A percentile compares a stretch with the other conserved stretches of the same genome.
phyloP scores from a whole-genome alignment of 1,140 invertebrate genomes.

The Nasonia longicornis region DNA sequence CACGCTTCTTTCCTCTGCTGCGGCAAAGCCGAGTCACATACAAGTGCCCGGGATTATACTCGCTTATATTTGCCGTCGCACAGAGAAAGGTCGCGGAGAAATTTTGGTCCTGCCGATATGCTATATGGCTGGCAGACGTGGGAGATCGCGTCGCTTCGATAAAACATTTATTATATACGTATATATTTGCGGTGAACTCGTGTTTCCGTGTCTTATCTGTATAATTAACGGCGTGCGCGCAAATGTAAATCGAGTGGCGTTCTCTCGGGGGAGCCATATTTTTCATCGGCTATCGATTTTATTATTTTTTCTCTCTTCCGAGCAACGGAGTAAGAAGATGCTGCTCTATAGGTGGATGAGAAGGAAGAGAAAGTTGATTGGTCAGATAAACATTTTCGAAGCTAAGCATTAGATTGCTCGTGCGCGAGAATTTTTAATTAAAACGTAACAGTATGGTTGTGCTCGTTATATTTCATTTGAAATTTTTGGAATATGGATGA shows the following conservation, averaged over 20 bases:
- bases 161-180: not conserved
- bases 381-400: too few species aligned
- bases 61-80: not conserved
- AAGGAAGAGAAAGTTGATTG: too few species aligned
- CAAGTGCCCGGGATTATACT: not conserved
- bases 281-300: constrained; percentile 34
- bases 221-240: constrained; percentile 29
- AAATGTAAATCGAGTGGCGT: not conserved
- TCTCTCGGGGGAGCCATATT: constrained; percentile 9
- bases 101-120: too few species aligned
- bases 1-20: not conserved
- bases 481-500: too few species aligned
- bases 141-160: not conserved
- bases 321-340: not conserved
- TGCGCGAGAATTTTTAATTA: too few species aligned
- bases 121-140: not conserved
- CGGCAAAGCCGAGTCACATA: not conserved
- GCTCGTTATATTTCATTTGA: too few species aligned
- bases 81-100: too few species aligned
- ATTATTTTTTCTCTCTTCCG: not conserved
- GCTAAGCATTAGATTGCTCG: too few species aligned
- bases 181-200: not conserved
- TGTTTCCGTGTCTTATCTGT: constrained; percentile 23
- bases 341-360: not conserved
- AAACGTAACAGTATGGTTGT: too few species aligned